Percentiles rank a stretch among this genome's conserved stretches.
Evolutionary conservation across 2,113 vertebrate genomes (phyloP).

Genomic region (Oreocharis arfaki): DNA sequence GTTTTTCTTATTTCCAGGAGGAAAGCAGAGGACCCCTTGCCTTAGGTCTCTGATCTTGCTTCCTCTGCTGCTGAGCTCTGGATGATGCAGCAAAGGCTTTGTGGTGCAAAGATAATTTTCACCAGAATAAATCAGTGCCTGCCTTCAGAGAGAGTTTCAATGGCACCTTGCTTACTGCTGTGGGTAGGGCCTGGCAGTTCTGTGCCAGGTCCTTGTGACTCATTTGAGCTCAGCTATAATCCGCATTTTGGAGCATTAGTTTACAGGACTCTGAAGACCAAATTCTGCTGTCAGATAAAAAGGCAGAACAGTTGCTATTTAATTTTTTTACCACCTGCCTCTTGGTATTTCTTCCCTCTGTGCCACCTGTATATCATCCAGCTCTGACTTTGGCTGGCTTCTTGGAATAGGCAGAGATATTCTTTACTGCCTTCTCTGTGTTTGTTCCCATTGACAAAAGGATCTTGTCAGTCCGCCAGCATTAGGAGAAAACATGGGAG

Average conservation of each 20-base stretch:
- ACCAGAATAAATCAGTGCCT: not conserved
- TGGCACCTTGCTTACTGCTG: not conserved
- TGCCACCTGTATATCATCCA: not conserved
- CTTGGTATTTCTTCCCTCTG: not conserved
- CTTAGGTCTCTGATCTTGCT: not conserved
- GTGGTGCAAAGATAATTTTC: not conserved
- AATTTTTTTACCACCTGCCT: not conserved
- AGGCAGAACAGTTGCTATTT: not conserved
- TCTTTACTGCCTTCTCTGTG: not conserved
- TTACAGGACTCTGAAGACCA: not conserved
- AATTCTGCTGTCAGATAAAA: not conserved
- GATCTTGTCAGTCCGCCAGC: not conserved
- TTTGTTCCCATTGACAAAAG: not conserved
- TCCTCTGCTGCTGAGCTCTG: not conserved
- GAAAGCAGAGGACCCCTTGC: not conserved
- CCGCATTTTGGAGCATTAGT: not conserved
- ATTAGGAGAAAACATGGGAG: not conserved
- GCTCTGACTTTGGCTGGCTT: not conserved
- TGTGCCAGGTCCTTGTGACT: not conserved
- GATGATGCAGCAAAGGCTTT: not conserved
- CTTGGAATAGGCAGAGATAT: not conserved
- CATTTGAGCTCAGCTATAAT: not conserved
- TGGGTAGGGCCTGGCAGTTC: not conserved
- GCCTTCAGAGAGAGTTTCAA: not conserved
- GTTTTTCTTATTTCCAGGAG: not conserved